phyloP scores from a whole-genome alignment of 2,888 invertebrate genomes.

The Pediacus dermestoides region DNA sequence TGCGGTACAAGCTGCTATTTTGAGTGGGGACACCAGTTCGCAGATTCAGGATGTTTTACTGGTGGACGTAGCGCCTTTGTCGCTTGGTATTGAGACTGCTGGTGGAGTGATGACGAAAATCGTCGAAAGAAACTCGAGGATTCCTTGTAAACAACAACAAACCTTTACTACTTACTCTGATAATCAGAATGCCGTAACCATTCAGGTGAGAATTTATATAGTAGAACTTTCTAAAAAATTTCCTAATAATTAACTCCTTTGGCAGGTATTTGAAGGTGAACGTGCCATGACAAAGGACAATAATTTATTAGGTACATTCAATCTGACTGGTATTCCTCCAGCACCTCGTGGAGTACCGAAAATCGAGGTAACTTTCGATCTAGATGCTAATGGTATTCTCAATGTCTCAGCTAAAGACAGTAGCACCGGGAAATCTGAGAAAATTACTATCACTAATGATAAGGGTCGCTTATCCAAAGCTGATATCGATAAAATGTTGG shows the following conservation, averaged over 20 bases:
- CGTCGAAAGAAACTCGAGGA: slow-evolving; percentile 78
- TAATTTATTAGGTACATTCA: slow-evolving; percentile 78
- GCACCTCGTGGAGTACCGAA: slow-evolving; percentile 79
- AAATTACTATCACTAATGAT: slow-evolving; percentile 84
- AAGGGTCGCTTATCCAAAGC: slow-evolving; percentile 79
- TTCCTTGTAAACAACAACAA: slow-evolving; percentile 74
- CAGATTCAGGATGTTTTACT: slow-evolving; percentile 79
- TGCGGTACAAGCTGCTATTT: slow-evolving; percentile 89
- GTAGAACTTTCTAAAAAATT: slow-evolving; percentile 1
- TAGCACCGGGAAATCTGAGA: slow-evolving; percentile 74
- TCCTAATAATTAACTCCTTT: slow-evolving; percentile 12
- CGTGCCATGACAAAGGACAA: slow-evolving; percentile 90
- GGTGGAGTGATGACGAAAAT: slow-evolving; percentile 82
- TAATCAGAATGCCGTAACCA: slow-evolving; percentile 86
- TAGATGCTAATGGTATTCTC: slow-evolving; percentile 86
- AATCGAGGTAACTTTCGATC: slow-evolving; percentile 77
- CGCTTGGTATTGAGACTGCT: slow-evolving; percentile 78
- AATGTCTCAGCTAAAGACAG: slow-evolving; percentile 75
- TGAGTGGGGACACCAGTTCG: slow-evolving; percentile 65
- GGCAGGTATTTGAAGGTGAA: slow-evolving; percentile 76
- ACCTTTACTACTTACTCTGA: slow-evolving; percentile 89
- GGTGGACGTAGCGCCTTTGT: slow-evolving; percentile 76
- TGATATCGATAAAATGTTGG: slow-evolving; percentile 83
- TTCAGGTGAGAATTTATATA: too few species aligned
- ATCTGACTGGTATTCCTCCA: slow-evolving; percentile 78